A percentile compares a stretch with the other conserved stretches of the same genome.
phyloP scores from a whole-genome alignment of 2,113 vertebrate genomes.

The Sterrhoptilus dennistouni region DNA sequence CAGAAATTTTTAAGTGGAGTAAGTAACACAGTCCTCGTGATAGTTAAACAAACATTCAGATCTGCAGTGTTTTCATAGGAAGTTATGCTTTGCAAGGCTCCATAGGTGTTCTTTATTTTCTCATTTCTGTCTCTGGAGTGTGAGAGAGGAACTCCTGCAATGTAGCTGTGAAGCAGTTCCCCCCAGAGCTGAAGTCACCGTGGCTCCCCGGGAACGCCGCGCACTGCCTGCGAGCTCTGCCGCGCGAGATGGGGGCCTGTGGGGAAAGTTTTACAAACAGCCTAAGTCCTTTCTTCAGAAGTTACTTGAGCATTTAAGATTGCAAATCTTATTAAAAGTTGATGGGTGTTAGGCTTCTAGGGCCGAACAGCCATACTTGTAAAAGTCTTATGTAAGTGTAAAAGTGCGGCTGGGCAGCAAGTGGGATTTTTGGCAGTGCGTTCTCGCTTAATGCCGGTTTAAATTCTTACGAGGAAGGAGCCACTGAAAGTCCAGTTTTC shows the following conservation, averaged over 20 bases:
- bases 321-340: constrained; percentile 12
- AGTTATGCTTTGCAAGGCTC: background rate
- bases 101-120: background rate
- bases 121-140: background rate
- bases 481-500: background rate
- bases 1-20: background rate
- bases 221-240: background rate
- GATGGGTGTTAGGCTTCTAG: constrained; percentile 3
- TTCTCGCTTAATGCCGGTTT: background rate
- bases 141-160: background rate
- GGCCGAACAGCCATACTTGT: background rate
- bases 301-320: constrained; percentile 7
- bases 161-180: fast-evolving
- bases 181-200: background rate
- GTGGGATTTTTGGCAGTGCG: background rate
- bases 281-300: background rate
- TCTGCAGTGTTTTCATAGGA: background rate
- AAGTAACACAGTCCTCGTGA: background rate
- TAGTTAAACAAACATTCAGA: background rate
- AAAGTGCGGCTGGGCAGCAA: background rate
- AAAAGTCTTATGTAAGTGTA: background rate
- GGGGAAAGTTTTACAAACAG: background rate
- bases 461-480: background rate
- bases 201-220: background rate
- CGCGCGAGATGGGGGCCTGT: background rate